Evolutionary conservation across 1,140 invertebrate genomes (phyloP).

Genomic region (Papilio helenus): DNA sequence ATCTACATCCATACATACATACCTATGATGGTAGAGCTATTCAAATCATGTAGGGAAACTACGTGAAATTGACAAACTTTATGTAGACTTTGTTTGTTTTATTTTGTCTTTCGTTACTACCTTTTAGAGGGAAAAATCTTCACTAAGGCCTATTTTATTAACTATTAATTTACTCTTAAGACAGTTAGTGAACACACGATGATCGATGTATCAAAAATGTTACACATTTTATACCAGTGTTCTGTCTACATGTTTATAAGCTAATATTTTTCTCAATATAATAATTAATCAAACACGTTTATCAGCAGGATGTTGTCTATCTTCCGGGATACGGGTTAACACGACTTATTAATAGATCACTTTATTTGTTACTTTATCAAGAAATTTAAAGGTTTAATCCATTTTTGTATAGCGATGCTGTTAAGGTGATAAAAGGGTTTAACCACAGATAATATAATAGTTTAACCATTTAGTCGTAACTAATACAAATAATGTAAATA

Average conservation of each 20-base stretch:
- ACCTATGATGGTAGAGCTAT: too few species aligned
- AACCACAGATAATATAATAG: too few species aligned
- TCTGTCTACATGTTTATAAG: neutral
- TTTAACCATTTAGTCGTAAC: neutral
- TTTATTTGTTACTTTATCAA: neutral
- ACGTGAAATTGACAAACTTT: neutral
- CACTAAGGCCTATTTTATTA: too few species aligned
- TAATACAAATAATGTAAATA: too few species aligned
- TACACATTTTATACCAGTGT: neutral
- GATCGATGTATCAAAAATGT: neutral
- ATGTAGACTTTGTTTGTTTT: neutral
- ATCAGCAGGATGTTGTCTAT: conserved; percentile 28
- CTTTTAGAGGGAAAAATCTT: too few species aligned
- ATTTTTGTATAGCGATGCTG: neutral
- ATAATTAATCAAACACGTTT: conserved; percentile 21
- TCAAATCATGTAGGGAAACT: too few species aligned
- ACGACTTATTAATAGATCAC: neutral
- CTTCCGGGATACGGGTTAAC: conserved; percentile 24
- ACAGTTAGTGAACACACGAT: neutral
- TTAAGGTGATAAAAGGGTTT: neutral
- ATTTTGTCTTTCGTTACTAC: too few species aligned
- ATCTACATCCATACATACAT: neutral
- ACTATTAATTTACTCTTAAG: too few species aligned
- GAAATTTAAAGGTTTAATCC: neutral
- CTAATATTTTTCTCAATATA: conserved; percentile 26